phyloP scores from a whole-genome alignment of 1,140 invertebrate species.

The Geopemphigus sp. region DNA sequence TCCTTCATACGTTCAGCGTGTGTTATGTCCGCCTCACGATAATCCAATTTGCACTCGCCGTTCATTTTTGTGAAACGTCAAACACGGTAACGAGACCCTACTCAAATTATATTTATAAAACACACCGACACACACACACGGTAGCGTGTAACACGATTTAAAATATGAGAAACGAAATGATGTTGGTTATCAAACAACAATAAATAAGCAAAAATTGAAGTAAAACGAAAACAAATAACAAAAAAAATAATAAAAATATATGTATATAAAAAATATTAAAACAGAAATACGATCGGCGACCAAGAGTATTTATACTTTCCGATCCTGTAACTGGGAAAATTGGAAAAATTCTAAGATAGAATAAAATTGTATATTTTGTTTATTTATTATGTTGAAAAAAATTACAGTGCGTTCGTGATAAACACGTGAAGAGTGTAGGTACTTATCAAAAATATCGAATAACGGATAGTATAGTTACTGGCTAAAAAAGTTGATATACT shows the following conservation, averaged over 20 bases:
- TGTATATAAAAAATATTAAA: neutral
- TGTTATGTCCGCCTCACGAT: slow-evolving; percentile 36
- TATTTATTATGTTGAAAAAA: slow-evolving; percentile 32
- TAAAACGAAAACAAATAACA: neutral
- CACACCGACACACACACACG: neutral
- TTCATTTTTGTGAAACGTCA: slow-evolving; percentile 13
- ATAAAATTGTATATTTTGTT: slow-evolving; percentile 45
- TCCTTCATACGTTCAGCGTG: slow-evolving; percentile 39
- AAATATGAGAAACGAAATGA: neutral
- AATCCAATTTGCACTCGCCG: slow-evolving; percentile 38
- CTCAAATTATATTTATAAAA: neutral
- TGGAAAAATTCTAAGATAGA: slow-evolving; percentile 19
- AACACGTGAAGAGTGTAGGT: slow-evolving; percentile 31
- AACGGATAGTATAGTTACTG: neutral
- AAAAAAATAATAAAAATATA: neutral
- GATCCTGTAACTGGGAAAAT: neutral
- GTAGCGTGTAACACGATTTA: neutral
- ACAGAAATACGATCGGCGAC: neutral
- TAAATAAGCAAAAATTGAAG: too few relatives aligned
- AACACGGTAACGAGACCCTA: neutral
- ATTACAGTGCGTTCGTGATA: slow-evolving; percentile 42
- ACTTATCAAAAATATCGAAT: slow-evolving; percentile 24
- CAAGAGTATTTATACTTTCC: too few relatives aligned
- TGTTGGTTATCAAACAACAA: too few relatives aligned
- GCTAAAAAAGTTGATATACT: too few relatives aligned